Conservation (phyloP, 2,113 vertebrate species). For the Ancistrus triradiatus region DNA sequence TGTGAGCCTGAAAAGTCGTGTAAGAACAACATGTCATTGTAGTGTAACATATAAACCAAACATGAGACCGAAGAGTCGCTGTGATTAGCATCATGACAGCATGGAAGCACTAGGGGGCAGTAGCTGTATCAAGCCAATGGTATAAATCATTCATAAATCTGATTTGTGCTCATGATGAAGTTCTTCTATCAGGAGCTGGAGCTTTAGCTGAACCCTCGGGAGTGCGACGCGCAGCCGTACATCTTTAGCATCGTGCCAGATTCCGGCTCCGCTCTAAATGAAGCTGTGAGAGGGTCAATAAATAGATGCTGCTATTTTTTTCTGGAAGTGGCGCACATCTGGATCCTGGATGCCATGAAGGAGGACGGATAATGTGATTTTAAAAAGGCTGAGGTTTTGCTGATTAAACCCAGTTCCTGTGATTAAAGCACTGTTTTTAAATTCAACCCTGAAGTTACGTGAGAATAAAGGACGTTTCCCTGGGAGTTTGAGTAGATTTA, state of each 20-base stretch:
- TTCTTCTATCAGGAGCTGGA: neutral
- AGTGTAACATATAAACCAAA: neutral
- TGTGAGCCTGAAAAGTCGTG: no score
- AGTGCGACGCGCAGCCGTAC: neutral
- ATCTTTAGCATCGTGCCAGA: neutral
- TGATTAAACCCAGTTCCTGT: neutral
- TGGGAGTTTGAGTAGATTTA: neutral
- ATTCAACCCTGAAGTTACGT: neutral
- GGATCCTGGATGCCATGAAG: neutral
- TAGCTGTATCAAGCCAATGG: neutral
- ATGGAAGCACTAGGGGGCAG: neutral
- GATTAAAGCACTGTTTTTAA: neutral
- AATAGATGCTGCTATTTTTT: constrained; percentile 23
- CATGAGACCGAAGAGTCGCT: neutral
- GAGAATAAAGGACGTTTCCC: neutral
- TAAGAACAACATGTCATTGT: no score
- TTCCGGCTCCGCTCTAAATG: neutral
- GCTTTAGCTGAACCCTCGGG: neutral
- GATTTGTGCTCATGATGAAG: neutral
- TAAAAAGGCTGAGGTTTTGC: neutral
- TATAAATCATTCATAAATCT: neutral
- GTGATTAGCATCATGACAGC: neutral
- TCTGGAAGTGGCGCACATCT: constrained; percentile 19
- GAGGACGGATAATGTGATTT: neutral
- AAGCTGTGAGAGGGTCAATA: neutral